Evolutionary conservation across 35 echinoderm and acorn worm species (phyloP).

Genomic region (Strongylocentrotus purpuratus): DNA sequence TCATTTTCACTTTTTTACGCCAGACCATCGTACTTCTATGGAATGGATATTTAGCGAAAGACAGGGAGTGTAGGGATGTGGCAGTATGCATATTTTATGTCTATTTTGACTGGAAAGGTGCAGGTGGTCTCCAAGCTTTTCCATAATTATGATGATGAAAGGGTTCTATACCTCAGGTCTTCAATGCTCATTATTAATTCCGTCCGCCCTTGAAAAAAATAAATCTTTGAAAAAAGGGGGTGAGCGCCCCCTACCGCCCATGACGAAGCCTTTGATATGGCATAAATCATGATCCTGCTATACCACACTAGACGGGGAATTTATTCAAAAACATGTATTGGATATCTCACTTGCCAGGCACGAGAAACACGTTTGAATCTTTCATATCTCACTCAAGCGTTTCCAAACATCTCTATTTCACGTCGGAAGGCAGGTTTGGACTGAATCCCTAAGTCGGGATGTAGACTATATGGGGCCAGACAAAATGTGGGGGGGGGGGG

Average conservation of each 20-base stretch:
- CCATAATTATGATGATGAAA: no score
- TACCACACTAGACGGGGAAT: neutral
- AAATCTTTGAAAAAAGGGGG: neutral
- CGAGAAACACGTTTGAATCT: neutral
- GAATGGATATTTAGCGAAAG: no score
- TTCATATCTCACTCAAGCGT: conserved; percentile 6
- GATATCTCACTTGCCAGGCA: neutral
- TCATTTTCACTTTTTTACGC: no score
- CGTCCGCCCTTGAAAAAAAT: no score
- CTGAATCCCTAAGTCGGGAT: neutral
- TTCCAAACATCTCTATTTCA: neutral
- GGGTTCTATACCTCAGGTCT: no score
- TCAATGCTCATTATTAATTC: no score
- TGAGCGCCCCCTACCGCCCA: neutral
- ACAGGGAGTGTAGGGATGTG: no score
- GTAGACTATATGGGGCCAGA: neutral
- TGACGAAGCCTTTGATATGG: neutral
- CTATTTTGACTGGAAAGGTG: no score
- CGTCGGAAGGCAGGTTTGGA: neutral
- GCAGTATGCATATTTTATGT: no score
- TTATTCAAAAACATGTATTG: conserved; percentile 10
- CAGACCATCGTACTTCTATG: no score
- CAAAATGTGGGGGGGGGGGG: neutral
- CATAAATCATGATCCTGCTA: neutral
- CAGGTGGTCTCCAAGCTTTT: no score